Evolutionary conservation across 2,888 invertebrate genomes (phyloP).

Genomic region (Camponotus fellah): DNA sequence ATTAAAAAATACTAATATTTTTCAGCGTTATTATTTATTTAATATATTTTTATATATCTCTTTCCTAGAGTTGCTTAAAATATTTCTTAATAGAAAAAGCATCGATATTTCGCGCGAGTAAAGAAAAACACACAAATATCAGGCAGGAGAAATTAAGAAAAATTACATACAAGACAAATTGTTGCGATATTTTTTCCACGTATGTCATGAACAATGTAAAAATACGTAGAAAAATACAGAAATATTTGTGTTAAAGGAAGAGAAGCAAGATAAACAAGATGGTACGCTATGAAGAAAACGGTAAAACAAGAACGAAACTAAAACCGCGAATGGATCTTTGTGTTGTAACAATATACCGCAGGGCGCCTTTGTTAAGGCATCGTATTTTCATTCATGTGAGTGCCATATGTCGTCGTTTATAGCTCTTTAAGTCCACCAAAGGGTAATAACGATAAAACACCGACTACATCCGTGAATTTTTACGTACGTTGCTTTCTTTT

Average conservation of each 20-base stretch:
- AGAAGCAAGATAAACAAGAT: conserved; percentile 9
- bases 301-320: conserved; percentile 29
- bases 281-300: not conserved
- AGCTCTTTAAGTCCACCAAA: conserved; percentile 44
- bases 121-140: not conserved
- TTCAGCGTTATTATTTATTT: not conserved
- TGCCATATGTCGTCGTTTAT: conserved; percentile 60
- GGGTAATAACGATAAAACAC: conserved; percentile 52
- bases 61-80: not conserved
- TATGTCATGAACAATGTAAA: not conserved
- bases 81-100: not conserved
- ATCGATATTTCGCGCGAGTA: not conserved
- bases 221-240: not conserved
- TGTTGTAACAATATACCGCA: conserved; percentile 51
- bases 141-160: not conserved
- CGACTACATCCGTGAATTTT: conserved; percentile 31
- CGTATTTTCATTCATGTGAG: conserved; percentile 44
- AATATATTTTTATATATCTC: not conserved
- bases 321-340: conserved; percentile 23
- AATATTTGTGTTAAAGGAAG: not conserved
- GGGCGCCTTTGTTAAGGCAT: conserved; percentile 43
- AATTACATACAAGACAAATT: not conserved
- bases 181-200: not conserved
- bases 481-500: not conserved
- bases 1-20: not conserved